Evolutionary conservation across 2,797 vertebrate genomes (phyloP), one percentile per base, ranked within the genome.

Genomic region (Paguma larvata): DNA sequence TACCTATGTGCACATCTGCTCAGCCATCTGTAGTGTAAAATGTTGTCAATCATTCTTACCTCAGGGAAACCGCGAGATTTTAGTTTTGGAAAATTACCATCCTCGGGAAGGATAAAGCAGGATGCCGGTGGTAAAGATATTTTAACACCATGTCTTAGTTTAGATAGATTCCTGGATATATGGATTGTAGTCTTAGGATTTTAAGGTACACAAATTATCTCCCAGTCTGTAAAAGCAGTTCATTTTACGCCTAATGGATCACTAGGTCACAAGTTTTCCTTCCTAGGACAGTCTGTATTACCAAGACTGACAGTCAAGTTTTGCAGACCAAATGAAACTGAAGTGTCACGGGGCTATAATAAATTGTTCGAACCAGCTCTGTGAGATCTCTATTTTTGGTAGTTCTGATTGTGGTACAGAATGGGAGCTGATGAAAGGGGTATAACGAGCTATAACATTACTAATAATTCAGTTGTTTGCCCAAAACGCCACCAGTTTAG

Each of bases 1-100:
- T 80, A 96, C 91, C 94, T 97, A 14, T 34, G 53, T 12, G 46
- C 41, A 15, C 97, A 97, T 98, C 95, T 98, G 97, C 80, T 96
- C 84, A 94, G 56, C 95, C 97, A 97, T 98, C 97, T 96, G 97
- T 85, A 79, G 88, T 92, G 38, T 48, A 85, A 90, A 94, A 85
- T 75, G 53, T 15, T 94, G 96, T 98, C 97, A 97, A 82, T 97
- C 97, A 98, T 94, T 89, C 82, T 94, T 85, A 94, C 96, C 91
- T 97, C 68, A 93, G 97, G 97, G 96, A 97, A 95, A 78, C 91
- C 32, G 77, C 38, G 72, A 59, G 87, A 88, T 70, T 97, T 97
- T 72, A 95, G 93, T 95, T 97, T 96, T 62, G 83, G 80, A 94
- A 98, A 97, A 98, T 96, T 89, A 89, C 77, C 48, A 18, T 94